These are phyloP conservation scores for Neodiprion pinetum DNA, from an alignment of 1,140 invertebrate genomes.

Conservation along the genomic window DNA sequence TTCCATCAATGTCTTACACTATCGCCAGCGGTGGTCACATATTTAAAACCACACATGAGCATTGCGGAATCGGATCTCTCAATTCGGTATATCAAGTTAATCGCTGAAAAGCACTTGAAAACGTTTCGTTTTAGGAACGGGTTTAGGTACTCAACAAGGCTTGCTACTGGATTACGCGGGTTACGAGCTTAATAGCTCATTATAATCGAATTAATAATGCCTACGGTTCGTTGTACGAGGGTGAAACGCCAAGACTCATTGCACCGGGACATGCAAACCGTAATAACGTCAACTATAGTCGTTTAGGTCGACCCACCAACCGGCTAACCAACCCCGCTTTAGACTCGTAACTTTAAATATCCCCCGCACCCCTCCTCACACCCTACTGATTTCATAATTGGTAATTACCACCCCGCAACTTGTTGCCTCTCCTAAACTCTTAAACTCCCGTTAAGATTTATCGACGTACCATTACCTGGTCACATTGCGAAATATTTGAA, in stretches of 20 bases:
- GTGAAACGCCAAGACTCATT: constrained; percentile 42
- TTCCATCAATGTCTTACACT: no score
- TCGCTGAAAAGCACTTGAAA: neutral
- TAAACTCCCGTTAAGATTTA: neutral
- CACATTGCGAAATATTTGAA: no score
- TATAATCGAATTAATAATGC: constrained; percentile 58
- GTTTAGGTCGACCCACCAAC: constrained; percentile 23
- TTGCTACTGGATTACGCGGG: constrained; percentile 47
- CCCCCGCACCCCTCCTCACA: neutral
- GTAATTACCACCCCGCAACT: constrained; percentile 1
- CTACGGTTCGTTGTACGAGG: constrained; percentile 24
- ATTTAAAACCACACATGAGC: no score
- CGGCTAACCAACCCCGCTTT: neutral
- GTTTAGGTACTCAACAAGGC: constrained; percentile 45
- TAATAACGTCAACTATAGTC: neutral
- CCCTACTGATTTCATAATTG: constrained; percentile 10
- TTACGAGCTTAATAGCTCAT: constrained; percentile 54
- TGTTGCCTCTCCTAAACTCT: constrained; percentile 8
- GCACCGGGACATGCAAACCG: constrained; percentile 45
- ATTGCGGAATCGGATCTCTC: neutral
- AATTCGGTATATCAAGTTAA: neutral
- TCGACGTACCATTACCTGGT: neutral
- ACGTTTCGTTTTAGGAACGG: constrained; percentile 12
- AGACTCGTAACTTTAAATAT: no score
- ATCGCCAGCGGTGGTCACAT: no score